Base-by-base conservation (phyloP, 2,113 vertebrate genomes). In the Aegithalos caudatus region DNA sequence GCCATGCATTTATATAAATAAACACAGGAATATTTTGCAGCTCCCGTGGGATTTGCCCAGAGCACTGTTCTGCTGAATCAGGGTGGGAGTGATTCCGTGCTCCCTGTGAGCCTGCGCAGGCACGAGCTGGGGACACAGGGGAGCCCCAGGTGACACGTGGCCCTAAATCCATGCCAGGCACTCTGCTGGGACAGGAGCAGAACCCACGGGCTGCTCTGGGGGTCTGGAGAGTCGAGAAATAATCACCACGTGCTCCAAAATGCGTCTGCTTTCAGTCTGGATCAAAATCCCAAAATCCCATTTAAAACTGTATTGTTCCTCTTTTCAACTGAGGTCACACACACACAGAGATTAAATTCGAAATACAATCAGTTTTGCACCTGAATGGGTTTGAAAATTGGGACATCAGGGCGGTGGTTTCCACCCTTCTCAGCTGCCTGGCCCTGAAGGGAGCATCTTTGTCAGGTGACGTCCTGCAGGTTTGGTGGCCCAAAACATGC, bases 21-120 rank as follows among this genome's bases (percentile, higher is more conserved):
- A 97, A 94, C 94, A 92, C 82, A 45, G 92, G 94, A 51, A 92
- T 94, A 80, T 90, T 88, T 76, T 53, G 33, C 66, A 42, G 18
- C 45, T 94, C 96, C 58, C 66, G 2, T 35, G n/a, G 74, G 92
- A 16, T 33, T 61, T 35, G 81, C 87, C 77, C 73, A 29, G 87
- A 38, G 84, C 17, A 2, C 10, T 10, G 35, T 65, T 95, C 28
- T 92, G 93, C 94, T 96, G 91, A 90, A 82, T 90, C 76, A 82
- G 89, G 73, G 78, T 91, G 93, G 93, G 89, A 91, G 79, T 1
- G 12, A 53, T 21, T 57, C 61, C 21, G 10, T 4, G 61, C 62
- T 89, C 60, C 6, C 51, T 3, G 2, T 8, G 64, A 95, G 89
- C 89, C 86, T 94, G 86, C 15, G 53, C 84, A 56, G 22, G 18